These are phyloP conservation scores for Margaritifera margaritifera DNA, from an alignment of 2,888 invertebrate species.

Conservation along the genomic window DNA sequence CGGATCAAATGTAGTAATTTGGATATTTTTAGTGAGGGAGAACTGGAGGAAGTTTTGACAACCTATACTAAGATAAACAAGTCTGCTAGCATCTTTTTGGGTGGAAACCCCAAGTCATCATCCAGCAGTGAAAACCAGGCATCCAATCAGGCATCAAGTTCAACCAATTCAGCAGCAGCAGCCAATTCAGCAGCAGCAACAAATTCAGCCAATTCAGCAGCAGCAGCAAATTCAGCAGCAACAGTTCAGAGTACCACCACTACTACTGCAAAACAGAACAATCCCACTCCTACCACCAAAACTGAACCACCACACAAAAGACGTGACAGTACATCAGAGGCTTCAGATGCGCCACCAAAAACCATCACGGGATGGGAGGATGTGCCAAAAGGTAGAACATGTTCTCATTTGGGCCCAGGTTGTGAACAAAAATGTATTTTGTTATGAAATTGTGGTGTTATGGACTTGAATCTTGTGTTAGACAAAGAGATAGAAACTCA, in stretches of 20 bases:
- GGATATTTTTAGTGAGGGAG: slow-evolving; percentile 63
- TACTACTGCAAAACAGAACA: slow-evolving; percentile 1
- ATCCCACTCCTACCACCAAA: slow-evolving; percentile 3
- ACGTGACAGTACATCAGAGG: slow-evolving; percentile 15
- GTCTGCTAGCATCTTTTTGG: slow-evolving; percentile 72
- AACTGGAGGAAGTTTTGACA: slow-evolving; percentile 72
- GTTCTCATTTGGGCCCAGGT: background rate
- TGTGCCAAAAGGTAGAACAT: slow-evolving; percentile 39
- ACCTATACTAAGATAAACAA: slow-evolving; percentile 72
- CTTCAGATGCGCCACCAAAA: slow-evolving; percentile 15
- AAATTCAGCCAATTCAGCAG: no score
- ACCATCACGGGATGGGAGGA: slow-evolving; percentile 45
- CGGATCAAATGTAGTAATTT: no score
- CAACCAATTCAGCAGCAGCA: background rate
- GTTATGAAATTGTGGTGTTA: no score
- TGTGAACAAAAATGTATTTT: no score
- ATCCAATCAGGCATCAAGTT: background rate
- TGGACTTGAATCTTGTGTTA: no score
- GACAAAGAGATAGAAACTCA: no score
- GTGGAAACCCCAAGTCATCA: slow-evolving; percentile 47
- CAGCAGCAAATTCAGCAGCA: no score
- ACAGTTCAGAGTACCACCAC: background rate
- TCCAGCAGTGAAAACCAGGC: slow-evolving; percentile 1
- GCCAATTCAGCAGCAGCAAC: no score
- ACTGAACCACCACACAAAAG: slow-evolving; percentile 1